Conservation (phyloP, 2,113 vertebrate species). For the Carettochelys insculpta region DNA sequence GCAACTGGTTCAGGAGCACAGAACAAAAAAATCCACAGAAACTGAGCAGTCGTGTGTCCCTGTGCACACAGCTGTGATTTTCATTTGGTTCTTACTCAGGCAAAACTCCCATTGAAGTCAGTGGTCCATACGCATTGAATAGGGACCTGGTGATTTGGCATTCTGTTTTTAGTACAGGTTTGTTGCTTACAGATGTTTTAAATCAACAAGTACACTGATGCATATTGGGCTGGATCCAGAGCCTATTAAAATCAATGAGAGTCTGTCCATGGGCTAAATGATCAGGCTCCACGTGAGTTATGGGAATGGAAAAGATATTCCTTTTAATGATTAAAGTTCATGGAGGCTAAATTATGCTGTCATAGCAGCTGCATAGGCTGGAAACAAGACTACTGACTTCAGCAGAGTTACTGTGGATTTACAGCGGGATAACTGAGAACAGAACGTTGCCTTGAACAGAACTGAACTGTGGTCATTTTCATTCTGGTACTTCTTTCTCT, state of each 20-base stretch:
- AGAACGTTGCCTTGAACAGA: neutral
- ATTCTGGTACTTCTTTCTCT: neutral
- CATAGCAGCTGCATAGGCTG: neutral
- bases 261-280: neutral
- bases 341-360: neutral
- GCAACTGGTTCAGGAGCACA: neutral
- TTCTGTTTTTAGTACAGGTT: neutral
- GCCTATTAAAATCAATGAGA: neutral
- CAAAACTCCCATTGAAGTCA: neutral
- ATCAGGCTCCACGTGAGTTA: accelerated
- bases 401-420: neutral
- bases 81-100: neutral
- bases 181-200: neutral
- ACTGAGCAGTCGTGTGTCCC: neutral
- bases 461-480: neutral
- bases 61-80: accelerated
- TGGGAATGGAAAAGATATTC: neutral
- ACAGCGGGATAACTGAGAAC: neutral
- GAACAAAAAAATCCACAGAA: accelerated
- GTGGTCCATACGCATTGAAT: neutral
- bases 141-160: neutral
- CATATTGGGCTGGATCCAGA: neutral
- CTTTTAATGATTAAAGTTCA: neutral
- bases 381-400: neutral
- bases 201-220: neutral